These are phyloP conservation scores for Iguana delicatissima DNA, from an alignment of 2,797 vertebrate species.

Conservation along the genomic window DNA sequence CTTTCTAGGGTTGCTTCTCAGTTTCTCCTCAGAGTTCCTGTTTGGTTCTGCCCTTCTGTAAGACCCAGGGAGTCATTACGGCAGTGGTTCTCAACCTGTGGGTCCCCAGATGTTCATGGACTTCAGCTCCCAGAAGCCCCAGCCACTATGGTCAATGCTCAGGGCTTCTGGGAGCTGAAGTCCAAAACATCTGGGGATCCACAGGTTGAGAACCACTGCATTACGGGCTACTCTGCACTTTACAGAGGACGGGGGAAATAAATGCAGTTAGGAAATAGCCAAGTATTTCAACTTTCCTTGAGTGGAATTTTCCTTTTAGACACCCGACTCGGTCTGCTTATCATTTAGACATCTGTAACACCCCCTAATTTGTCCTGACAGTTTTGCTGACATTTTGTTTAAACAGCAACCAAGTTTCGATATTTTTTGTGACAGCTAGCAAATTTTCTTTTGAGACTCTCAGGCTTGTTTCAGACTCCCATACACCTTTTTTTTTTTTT, in stretches of 20 bases:
- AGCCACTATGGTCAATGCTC: no score
- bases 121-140: no score
- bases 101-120: no score
- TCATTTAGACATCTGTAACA: conserved; percentile 26
- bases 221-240: neutral
- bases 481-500: neutral
- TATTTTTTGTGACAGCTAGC: conserved; percentile 22
- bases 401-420: conserved; percentile 18
- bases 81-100: no score
- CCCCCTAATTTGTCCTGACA: conserved; percentile 31
- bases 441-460: conserved; percentile 21
- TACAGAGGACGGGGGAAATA: neutral
- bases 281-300: neutral
- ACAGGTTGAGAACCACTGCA: no score
- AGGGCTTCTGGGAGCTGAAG: no score
- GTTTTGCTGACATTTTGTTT: conserved; percentile 39
- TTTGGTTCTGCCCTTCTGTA: neutral
- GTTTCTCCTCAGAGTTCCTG: no score
- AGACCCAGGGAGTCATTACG: neutral
- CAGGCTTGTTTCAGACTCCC: neutral
- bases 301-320: neutral
- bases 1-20: neutral
- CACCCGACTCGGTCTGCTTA: neutral
- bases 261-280: neutral
- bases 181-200: no score